These are phyloP conservation scores for Syngnathus acus DNA, from an alignment of 2,797 vertebrate genomes.

Conservation along the genomic window DNA sequence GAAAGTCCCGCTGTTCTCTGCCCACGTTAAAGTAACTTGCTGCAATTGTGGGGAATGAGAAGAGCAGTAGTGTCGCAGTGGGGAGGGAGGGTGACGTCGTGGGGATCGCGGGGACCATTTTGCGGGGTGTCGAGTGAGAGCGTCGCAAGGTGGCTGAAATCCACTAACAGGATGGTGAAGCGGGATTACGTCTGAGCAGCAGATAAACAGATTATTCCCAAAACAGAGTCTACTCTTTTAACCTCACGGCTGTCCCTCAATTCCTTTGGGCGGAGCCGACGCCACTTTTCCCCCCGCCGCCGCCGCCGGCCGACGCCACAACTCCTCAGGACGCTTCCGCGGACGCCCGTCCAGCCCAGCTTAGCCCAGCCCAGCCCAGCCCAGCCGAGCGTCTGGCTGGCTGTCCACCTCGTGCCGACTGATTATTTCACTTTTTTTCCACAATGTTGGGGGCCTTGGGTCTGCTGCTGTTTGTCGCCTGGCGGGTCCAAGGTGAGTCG, in stretches of 20 bases:
- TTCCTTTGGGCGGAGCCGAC: neutral
- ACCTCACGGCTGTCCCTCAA: slow-evolving; percentile 59
- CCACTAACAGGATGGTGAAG: slow-evolving; percentile 85
- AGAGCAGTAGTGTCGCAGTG: no score
- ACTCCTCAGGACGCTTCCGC: neutral
- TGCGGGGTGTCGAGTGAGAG: no score
- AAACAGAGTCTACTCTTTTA: slow-evolving; percentile 72
- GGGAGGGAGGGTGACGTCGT: no score
- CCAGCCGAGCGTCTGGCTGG: neutral
- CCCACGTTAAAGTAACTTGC: no score
- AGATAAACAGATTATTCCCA: slow-evolving; percentile 90
- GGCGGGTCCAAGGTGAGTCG: slow-evolving; percentile 76
- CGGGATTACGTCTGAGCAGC: slow-evolving; percentile 86
- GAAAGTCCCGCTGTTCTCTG: no score
- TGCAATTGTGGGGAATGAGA: no score
- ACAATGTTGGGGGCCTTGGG: slow-evolving; percentile 74
- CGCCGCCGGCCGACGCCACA: neutral
- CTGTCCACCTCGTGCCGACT: neutral
- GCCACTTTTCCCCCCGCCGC: neutral
- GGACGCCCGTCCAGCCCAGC: neutral
- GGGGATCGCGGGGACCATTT: neutral
- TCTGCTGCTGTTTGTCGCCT: slow-evolving; percentile 64
- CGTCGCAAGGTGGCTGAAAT: slow-evolving; percentile 54
- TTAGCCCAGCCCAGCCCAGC: neutral
- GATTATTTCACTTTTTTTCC: slow-evolving; percentile 1